Conservation (phyloP, 2,797 vertebrate species). For the Melanotaenia parkinsoni region DNA sequence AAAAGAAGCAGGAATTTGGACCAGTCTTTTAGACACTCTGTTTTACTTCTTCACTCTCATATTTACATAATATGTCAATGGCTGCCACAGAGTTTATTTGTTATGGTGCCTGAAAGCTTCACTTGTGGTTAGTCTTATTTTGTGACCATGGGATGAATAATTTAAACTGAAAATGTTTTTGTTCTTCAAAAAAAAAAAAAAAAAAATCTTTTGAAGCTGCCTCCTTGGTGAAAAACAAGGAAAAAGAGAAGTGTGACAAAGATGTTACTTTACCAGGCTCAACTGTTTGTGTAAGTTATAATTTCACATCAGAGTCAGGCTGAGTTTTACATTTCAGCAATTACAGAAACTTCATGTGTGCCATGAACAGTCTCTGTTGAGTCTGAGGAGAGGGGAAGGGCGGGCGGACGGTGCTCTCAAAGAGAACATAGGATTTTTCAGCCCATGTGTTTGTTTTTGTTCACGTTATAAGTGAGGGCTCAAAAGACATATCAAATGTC, state of each 20-base stretch:
- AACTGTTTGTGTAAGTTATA: slow-evolving; percentile 81
- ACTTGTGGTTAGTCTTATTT: slow-evolving; percentile 76
- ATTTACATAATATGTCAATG: slow-evolving; percentile 81
- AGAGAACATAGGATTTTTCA: slow-evolving; percentile 82
- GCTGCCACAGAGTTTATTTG: slow-evolving; percentile 75
- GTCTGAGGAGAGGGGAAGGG: slow-evolving; percentile 71
- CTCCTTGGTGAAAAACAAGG: slow-evolving; percentile 35
- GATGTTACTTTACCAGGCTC: slow-evolving; percentile 69
- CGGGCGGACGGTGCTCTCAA: slow-evolving; percentile 59
- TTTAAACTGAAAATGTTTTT: slow-evolving; percentile 78
- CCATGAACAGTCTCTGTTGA: slow-evolving; percentile 84
- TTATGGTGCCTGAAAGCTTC: slow-evolving; percentile 77
- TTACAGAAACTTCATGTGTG: slow-evolving; percentile 80
- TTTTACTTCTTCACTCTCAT: slow-evolving; percentile 71
- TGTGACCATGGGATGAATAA: slow-evolving; percentile 72
- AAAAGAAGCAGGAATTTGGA: slow-evolving; percentile 67
- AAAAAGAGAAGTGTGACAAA: slow-evolving; percentile 74
- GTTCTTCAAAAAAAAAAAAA: slow-evolving; percentile 53
- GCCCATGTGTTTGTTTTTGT: slow-evolving; percentile 85
- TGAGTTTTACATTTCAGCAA: slow-evolving; percentile 83
- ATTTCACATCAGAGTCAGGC: slow-evolving; percentile 78
- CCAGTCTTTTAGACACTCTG: slow-evolving; percentile 57
- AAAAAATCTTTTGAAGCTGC: slow-evolving; percentile 63
- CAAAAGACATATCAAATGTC: slow-evolving; percentile 85
- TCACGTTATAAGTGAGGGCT: slow-evolving; percentile 83